Conservation (phyloP, 2,113 vertebrate genomes). For the Arizona elegans region DNA sequence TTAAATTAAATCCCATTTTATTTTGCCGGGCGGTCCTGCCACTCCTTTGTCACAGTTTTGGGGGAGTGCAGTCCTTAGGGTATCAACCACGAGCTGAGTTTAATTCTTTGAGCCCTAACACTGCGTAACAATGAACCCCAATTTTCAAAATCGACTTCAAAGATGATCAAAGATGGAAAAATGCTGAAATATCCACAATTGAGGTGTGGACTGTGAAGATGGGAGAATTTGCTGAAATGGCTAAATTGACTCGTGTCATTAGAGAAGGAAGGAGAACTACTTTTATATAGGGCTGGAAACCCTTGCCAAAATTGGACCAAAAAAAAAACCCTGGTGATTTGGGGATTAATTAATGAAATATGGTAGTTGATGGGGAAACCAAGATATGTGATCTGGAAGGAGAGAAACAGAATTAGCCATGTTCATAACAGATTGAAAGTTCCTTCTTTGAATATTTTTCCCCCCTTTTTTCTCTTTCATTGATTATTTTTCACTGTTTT, state of each 20-base stretch:
- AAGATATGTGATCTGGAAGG: neutral
- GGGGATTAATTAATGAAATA: neutral
- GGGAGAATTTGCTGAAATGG: neutral
- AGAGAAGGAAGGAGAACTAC: neutral
- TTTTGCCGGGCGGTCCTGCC: neutral
- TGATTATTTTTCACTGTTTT: neutral
- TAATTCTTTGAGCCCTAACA: neutral
- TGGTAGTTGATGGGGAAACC: neutral
- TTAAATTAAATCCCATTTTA: neutral
- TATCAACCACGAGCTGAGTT: neutral
- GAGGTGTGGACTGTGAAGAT: neutral
- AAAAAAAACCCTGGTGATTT: neutral
- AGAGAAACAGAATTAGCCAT: neutral
- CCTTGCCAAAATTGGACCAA: neutral
- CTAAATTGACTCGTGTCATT: neutral
- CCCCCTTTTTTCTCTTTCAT: neutral
- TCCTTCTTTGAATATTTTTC: neutral
- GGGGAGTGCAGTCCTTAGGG: neutral
- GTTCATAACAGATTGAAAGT: neutral
- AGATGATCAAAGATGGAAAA: neutral
- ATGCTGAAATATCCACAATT: neutral
- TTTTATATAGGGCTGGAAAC: neutral
- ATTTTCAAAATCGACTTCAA: neutral
- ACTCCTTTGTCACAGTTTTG: neutral
- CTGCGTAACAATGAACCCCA: neutral